phyloP scores from a whole-genome alignment of 2,797 vertebrate genomes.

The Premnoplex brunnescens region DNA sequence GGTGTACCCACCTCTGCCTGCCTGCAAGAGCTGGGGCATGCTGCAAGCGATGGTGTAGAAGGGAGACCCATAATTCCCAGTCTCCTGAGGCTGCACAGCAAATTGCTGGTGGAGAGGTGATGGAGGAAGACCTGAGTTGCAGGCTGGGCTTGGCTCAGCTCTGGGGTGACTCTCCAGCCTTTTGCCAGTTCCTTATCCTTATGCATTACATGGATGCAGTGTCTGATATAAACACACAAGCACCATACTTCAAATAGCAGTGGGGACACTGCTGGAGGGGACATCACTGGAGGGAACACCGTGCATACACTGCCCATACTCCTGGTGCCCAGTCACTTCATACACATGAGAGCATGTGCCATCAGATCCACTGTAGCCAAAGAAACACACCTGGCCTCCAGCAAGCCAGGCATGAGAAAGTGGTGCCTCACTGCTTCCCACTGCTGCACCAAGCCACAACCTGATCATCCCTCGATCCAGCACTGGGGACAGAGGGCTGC shows the following conservation, averaged over 20 bases:
- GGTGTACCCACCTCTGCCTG: background rate
- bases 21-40: background rate
- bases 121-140: background rate
- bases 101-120: background rate
- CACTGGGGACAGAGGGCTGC: background rate
- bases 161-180: background rate
- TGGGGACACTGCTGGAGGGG: background rate
- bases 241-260: accelerated
- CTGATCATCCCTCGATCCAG: background rate
- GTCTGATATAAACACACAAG: background rate
- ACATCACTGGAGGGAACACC: background rate
- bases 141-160: background rate
- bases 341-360: background rate
- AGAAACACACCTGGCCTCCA: background rate
- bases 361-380: background rate
- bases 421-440: background rate
- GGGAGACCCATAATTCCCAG: background rate
- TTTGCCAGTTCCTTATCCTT: background rate
- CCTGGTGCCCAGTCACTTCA: background rate
- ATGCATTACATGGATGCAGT: accelerated
- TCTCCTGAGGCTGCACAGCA: background rate
- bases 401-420: background rate
- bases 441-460: background rate
- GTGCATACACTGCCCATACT: accelerated
- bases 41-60: background rate